A percentile compares a stretch with the other conserved stretches of the same genome.
Conservation (phyloP, 2,113 vertebrate species). For the Halcyon senegalensis region DNA sequence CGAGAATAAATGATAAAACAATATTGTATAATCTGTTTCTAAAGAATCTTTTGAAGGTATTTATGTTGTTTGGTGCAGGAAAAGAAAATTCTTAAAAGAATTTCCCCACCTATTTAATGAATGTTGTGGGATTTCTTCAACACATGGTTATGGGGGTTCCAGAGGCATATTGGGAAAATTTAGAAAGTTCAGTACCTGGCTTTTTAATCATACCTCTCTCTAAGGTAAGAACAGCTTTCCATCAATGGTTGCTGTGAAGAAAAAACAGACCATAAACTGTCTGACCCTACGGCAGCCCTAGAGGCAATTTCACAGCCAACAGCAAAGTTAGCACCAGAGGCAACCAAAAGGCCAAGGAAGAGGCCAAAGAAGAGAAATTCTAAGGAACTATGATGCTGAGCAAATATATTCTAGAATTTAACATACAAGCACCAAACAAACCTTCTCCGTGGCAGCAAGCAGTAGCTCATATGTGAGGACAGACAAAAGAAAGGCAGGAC, state of each 20-base stretch:
- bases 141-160: conserved; percentile 21
- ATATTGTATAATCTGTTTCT: conserved; percentile 41
- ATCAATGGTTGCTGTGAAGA: conserved; percentile 58
- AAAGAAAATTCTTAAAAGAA: conserved; percentile 51
- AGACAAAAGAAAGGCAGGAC: conserved; percentile 17
- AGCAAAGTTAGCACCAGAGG: conserved; percentile 60
- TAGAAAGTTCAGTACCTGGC: conserved; percentile 7
- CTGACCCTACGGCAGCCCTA: conserved; percentile 70
- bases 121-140: conserved; percentile 47
- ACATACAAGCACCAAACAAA: conserved; percentile 26
- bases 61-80: conserved; percentile 47
- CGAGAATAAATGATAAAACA: conserved; percentile 34
- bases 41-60: conserved; percentile 58
- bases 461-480: conserved; percentile 17
- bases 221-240: conserved; percentile 50
- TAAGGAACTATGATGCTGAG: neutral
- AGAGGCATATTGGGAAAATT: conserved; percentile 41
- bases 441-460: neutral
- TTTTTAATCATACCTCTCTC: conserved; percentile 60
- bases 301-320: conserved; percentile 55
- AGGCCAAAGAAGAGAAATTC: conserved; percentile 4
- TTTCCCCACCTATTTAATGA: neutral
- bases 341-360: conserved; percentile 29
- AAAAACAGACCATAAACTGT: conserved; percentile 52
- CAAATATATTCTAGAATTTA: conserved; percentile 60